Evolutionary conservation across 1,140 invertebrate species (phyloP), one percentile per base, ranked within the genome.

Genomic region (Orius insidiosus): DNA sequence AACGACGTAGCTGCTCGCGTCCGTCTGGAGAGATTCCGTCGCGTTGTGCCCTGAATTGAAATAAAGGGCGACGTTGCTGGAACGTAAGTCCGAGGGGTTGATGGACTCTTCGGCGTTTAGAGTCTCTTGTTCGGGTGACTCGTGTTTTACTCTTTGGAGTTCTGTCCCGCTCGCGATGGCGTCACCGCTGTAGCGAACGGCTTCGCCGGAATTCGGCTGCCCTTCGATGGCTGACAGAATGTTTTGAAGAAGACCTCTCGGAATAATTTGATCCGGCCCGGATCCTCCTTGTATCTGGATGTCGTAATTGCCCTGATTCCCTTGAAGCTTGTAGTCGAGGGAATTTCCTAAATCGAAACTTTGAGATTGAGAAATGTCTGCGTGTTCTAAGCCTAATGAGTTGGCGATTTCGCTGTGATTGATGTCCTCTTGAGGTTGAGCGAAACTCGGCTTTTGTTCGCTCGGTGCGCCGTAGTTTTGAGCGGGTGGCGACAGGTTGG

Each of bases 201-300:
- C 10, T 34, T 54, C 45, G 14, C 39, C 30, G 14, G 34, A 36
- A 13, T 45, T 43, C 30, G 56, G 53, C 42, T 74, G 74, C 47
- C 78, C 70, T 56, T 81, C 77, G 32, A 81, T 79, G 2, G 76
- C 78, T 32, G 73, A 68, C 2, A 86, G 59, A 43, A 86, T 84
- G 38, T 81, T 78, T 56, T 85, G 80, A 4, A 86, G 58, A 0
- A 86, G 63, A 5, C 77, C 80, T 56, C 83, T 74, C 0, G 78
- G 82, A 7, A 86, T 57, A 1, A 85, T 68, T 55, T 83, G 76
- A 14, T 80, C 76, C 52, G 85, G 81, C 8, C 70, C 65, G 1
- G 59, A 48, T 34, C 58, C 56, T 4, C 64, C 61, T 52, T 81
- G 80, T 40, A 83, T 82, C 60, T 84, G 78, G 6, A 83, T 58